Base-by-base conservation (phyloP, 2,113 vertebrate species). In the Heterochromis multidens region DNA sequence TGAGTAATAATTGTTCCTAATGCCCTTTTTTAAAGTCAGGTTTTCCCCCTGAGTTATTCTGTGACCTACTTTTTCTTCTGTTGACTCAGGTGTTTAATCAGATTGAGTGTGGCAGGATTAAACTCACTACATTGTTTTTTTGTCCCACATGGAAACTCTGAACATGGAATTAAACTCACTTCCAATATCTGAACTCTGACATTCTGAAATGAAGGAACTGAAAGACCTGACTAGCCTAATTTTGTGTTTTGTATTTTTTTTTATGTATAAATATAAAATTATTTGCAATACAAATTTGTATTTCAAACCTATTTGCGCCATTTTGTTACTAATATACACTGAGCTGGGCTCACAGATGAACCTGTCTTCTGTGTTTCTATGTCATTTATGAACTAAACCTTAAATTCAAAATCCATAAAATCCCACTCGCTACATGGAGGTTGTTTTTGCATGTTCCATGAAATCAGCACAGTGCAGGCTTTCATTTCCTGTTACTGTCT, bases 1-100 rank as follows among this genome's bases (percentile, higher is more conserved):
- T 17, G 49, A 72, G 67, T 1, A 21, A 16, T 4, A 0, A 2
- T 29, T 29, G 27, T 0, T 0, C 40, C 0, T 49, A 2, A 7
- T 5, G 43, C 14, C 14, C 23, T 11, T 17, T 70, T 46, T 27
- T 17, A 46, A 27, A 46, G 0, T 46, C 63, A 0, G 1, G 14
- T 43, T 43, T 25, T 43, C 25, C 14, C 9, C 37, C 7, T 2
- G 0, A 14, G 46, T 70, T 27, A 11, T 70, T 19, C 37, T 70
- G 14, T 29, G 40, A 72, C 65, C 5, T 72, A 7, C 43, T 72
- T 43, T 43, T 13, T 43, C 40, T 43, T 43, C 4, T 43, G 11
- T 43, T 43, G 40, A 43, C 4, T 43, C 40, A 43, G 13, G 4
- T 43, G 11, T 14, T 43, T 12, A 43, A 43, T 43, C 10, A 43